Evolutionary conservation across 2,888 invertebrate genomes (phyloP).

Genomic region (Heterodera filipjevi): DNA sequence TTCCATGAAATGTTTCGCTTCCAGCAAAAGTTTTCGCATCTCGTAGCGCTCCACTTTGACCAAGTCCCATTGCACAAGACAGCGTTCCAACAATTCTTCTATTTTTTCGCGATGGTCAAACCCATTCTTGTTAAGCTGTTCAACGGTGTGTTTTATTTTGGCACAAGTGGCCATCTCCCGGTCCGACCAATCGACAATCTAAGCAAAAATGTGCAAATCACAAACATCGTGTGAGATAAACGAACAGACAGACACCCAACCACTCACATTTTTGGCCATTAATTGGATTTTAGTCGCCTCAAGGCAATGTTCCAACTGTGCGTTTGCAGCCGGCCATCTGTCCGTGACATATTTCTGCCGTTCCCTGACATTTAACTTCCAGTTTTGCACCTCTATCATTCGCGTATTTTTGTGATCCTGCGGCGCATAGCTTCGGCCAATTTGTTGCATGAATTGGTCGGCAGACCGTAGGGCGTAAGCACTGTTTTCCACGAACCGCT

Average conservation of each 20-base stretch:
- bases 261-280: conserved; percentile 10
- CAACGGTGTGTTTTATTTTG: not conserved
- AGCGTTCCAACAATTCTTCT: conserved; percentile 26
- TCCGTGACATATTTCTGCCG: conserved; percentile 25
- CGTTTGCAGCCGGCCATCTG: conserved; percentile 32
- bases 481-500: conserved; percentile 33
- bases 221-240: too few relatives aligned
- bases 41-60: conserved; percentile 34
- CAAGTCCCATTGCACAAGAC: conserved; percentile 17
- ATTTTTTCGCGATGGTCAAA: not conserved
- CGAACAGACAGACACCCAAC: too few relatives aligned
- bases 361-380: conserved; percentile 33
- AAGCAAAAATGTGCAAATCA: not conserved
- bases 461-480: conserved; percentile 36
- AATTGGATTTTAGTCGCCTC: conserved; percentile 20
- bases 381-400: conserved; percentile 29
- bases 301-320: conserved; percentile 30
- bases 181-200: conserved; percentile 24
- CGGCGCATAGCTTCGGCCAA: conserved; percentile 27
- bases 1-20: conserved; percentile 29
- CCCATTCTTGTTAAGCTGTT: not conserved
- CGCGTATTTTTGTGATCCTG: conserved; percentile 28
- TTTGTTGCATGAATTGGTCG: conserved; percentile 27
- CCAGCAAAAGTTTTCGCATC: conserved; percentile 24
- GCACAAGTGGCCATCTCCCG: conserved; percentile 25